Base-by-base conservation (phyloP, 1,140 invertebrate species). In the Neodiprion virginianus region DNA sequence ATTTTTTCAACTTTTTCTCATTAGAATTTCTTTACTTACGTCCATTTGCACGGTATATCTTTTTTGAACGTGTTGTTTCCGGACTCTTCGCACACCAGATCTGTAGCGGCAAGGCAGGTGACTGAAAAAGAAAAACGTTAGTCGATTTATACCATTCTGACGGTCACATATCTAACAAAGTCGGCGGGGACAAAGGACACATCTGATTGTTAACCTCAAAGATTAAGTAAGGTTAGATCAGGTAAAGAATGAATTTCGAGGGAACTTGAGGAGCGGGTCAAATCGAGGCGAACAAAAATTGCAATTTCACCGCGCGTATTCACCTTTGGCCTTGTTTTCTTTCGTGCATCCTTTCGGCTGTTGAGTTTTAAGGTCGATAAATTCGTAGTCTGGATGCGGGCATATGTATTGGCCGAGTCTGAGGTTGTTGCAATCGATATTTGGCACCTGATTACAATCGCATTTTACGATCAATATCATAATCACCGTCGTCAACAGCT, bases 331-430 rank as follows among this genome's bases (percentile, higher is more conserved):
- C 86, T 91, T 92, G 80, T 95, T 95, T 82, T 96, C 91, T 83
- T 92, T 92, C 12, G 91, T 93, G 86, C 97, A 99, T 50, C 93
- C 94, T 78, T 85, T 88, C 50, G 94, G 93, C 83, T 98, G 96
- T 86, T 99, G 97, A 4, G 97, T 98, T 83, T 94, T 92, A 7
- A 92, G 91, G 89, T 98, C 96, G 82, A 99, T 97, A 77, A 94
- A 92, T 81, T 94, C 90, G 80, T 91, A 90, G 72, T 89, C 89
- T 12, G 95, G 95, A 90, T 96, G 93, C 14, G 94, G 93, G 88
- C 97, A 99, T 75, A 95, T 91, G 85, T 93, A 96, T 81, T 97
- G 96, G 1, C 96, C 96, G 88, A 96, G 91, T 80, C 93, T 88
- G 80, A 97, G 85, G 49, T 90, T 93, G 83, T 85, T 92, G 83